These are phyloP conservation scores for Drosophila nr. medialis DNA, from an alignment of 2,888 invertebrate genomes.

Conservation along the genomic window DNA sequence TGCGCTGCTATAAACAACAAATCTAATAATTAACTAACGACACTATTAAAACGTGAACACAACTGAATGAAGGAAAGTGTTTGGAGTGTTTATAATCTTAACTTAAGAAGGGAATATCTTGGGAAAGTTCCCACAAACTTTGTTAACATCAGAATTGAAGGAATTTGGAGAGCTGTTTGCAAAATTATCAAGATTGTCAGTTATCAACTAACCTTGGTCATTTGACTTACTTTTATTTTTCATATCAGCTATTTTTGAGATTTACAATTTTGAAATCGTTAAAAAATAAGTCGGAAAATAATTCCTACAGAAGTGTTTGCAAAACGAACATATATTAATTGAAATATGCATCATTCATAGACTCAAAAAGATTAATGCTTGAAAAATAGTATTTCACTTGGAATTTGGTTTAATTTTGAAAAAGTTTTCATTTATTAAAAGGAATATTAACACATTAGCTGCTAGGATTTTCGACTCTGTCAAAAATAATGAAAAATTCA, in stretches of 20 bases:
- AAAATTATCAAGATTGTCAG: neutral
- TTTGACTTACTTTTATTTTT: neutral
- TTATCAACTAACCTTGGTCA: neutral
- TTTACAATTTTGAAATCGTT: no score
- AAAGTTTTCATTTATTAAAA: neutral
- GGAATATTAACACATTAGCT: neutral
- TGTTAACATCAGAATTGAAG: no score
- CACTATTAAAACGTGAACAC: constrained; percentile 58
- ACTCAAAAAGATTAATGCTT: neutral
- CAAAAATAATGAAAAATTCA: no score
- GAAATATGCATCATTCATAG: neutral
- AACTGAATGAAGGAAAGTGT: constrained; percentile 1
- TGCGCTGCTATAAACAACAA: constrained; percentile 35
- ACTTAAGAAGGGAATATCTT: neutral
- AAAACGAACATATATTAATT: neutral
- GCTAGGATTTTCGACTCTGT: neutral
- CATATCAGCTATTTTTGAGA: no score
- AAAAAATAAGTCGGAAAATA: neutral
- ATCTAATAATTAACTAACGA: constrained; percentile 46
- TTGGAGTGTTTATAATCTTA: neutral
- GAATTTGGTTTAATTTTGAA: neutral
- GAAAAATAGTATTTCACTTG: neutral
- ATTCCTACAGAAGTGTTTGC: neutral
- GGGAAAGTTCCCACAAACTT: no score
- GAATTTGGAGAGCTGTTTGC: neutral